These are phyloP conservation scores for Chondrosia reniformis DNA, from an alignment of 37 sponge, comb jelly and placozoan genomes.

Conservation along the genomic window DNA sequence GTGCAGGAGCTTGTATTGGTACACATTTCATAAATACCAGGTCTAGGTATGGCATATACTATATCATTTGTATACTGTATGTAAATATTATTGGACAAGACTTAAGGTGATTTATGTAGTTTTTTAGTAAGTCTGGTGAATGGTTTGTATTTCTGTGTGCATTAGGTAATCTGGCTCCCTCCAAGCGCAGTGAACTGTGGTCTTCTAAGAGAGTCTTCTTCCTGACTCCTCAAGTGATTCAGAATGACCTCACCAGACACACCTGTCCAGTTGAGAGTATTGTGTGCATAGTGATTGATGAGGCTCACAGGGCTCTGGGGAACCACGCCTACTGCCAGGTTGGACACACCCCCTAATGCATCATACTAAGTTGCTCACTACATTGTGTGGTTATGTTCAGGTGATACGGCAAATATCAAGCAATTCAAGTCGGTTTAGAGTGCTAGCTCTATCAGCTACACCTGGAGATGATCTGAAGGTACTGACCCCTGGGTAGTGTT, in stretches of 20 bases:
- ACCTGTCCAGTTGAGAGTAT: slow-evolving; percentile 76
- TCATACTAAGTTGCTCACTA: not conserved
- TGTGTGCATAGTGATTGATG: slow-evolving; percentile 95
- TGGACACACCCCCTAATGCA: not conserved
- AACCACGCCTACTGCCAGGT: slow-evolving; percentile 98
- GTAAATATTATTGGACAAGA: too few species aligned
- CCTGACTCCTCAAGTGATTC: slow-evolving; percentile 98
- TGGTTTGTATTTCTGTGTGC: not conserved
- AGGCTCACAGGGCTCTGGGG: slow-evolving; percentile 98
- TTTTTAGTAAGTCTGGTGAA: too few species aligned
- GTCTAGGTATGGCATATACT: too few species aligned
- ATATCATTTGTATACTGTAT: too few species aligned
- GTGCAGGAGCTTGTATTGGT: too few species aligned
- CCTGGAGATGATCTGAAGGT: slow-evolving; percentile 94
- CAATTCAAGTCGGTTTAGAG: slow-evolving; percentile 58
- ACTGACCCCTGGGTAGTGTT: not conserved
- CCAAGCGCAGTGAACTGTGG: slow-evolving; percentile 65
- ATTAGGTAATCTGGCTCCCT: slow-evolving; percentile 68
- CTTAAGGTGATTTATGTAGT: too few species aligned
- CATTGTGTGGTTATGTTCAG: slow-evolving; percentile 31
- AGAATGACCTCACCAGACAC: slow-evolving; percentile 89
- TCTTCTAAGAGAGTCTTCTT: slow-evolving; percentile 83
- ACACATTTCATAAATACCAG: too few species aligned
- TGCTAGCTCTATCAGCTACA: slow-evolving; percentile 94
- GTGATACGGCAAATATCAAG: slow-evolving; percentile 72